phyloP scores from a whole-genome alignment of 2,888 invertebrate species.

The Andrena camellia region DNA sequence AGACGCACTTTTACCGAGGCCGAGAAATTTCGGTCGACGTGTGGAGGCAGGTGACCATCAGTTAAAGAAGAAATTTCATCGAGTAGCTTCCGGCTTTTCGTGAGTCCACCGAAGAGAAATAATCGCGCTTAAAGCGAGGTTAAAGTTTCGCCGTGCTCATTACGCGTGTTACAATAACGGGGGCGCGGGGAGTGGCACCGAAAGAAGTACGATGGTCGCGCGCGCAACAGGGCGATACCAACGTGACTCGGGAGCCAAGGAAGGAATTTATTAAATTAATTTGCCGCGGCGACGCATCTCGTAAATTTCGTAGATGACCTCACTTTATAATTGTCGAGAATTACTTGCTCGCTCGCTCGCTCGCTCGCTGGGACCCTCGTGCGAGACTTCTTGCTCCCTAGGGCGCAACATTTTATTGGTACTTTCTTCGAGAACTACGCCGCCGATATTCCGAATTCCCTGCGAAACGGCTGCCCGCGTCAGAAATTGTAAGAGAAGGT shows the following conservation, averaged over 20 bases:
- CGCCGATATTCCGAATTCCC: slow-evolving; percentile 32
- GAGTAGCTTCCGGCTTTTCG: slow-evolving; percentile 30
- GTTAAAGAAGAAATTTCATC: slow-evolving; percentile 54
- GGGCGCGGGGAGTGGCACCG: not conserved
- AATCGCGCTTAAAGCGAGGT: slow-evolving; percentile 35
- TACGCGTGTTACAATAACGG: slow-evolving; percentile 2
- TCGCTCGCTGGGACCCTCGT: slow-evolving; percentile 44
- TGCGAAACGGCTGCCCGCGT: not conserved
- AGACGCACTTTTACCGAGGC: not conserved
- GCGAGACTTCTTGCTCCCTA: slow-evolving; percentile 55
- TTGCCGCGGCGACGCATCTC: slow-evolving; percentile 84
- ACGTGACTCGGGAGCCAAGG: slow-evolving; percentile 74
- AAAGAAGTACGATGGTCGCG: slow-evolving; percentile 53
- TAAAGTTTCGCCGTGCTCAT: slow-evolving; percentile 33
- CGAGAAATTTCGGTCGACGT: slow-evolving; percentile 27
- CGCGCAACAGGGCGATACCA: slow-evolving; percentile 56
- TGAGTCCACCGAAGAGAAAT: slow-evolving; percentile 24
- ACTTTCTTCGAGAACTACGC: slow-evolving; percentile 61
- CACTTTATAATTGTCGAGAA: slow-evolving; percentile 84
- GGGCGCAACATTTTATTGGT: slow-evolving; percentile 50
- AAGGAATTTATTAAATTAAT: slow-evolving; percentile 85
- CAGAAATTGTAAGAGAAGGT: not conserved
- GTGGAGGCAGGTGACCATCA: slow-evolving; percentile 24
- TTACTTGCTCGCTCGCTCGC: slow-evolving; percentile 72
- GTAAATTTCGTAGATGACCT: slow-evolving; percentile 85